Evolutionary conservation across 2,797 vertebrate genomes (phyloP), one percentile per base, ranked within the genome.

Genomic region (Gymnocypris eckloni): DNA sequence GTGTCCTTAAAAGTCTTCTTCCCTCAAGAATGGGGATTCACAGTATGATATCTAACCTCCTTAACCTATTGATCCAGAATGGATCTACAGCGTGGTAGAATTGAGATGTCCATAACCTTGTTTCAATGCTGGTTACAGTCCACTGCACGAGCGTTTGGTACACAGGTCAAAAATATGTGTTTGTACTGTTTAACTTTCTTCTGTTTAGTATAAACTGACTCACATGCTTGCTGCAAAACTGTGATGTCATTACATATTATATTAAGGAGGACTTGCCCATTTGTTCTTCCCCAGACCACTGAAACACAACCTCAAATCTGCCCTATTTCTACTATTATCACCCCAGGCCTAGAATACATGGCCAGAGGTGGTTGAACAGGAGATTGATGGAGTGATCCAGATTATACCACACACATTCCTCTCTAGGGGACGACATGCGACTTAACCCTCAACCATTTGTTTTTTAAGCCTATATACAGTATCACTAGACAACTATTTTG

Each of bases 371-470:
- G 78, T 59, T 20, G 59, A 79, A 28, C 56, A 79, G 59, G 16
- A 33, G 78, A 80, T 66, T 80, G n/a, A 79, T 66, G 56, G 15
- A 28, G 56, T 64, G 92, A 94, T 70, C n/a, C 84, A 91, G 92
- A 93, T 92, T 91, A 93, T 94, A 90, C 91, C 79, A 86, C 88
- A 77, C 37, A 88, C 87, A 90, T 93, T 91, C 91, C 91, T 86
- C 91, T 83, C 91, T 41, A 87, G 92, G 91, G 92, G 86, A 94
- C 87, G 88, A 92, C 92, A 94, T 91, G 93, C 93, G 93, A 87
- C 69, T 41, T 72, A 15, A 79, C 12, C n/a, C n/a, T 25, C 39
- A 69, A 39, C 20, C 4, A 12, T 64, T 64, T 48, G 18, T 66
- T 81, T 64, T 59, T 33, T 83, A 12, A 83, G 25, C 4, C 3